Evolutionary conservation across 1,140 invertebrate species (phyloP), one percentile per base, ranked within the genome.

Genomic region (Vanessa tameamea): DNA sequence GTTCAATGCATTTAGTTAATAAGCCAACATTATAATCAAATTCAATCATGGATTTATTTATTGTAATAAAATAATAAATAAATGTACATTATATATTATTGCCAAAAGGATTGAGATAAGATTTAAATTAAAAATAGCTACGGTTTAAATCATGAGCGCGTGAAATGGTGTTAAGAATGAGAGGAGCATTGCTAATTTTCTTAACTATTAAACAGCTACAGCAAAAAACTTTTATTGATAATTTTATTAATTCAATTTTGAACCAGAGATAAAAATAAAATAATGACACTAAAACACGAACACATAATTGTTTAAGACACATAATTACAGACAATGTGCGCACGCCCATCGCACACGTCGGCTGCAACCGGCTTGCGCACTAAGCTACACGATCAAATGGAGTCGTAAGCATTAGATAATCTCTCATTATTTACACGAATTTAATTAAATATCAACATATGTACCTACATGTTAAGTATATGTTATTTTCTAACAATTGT

Each of bases 321-420:
- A 47, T 64, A 75, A 65, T 75, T 75, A 70, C 63, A 70, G 63
- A 20, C 78, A 48, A 84, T 82, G 67, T 73, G 72, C 59, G 47
- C 69, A 81, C 78, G 78, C 74, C 71, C 74, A 72, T 81, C 70
- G 65, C 75, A 64, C 78, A 31, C 73, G 78, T 81, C 81, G 31
- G 43, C 11, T 16, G 66, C 76, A 75, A 64, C 76, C 72, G 69
- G 70, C 55, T 72, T 61, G 57, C 71, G 61, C 68, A 51, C 67
- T 53, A 72, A 66, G 74, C 75, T 72, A 71, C 69, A 37, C 66
- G 51, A 69, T 47, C 37, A 15, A 37, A 59, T 47, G 31, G 55
- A 47, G 20, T 57, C n/a, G 31, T 23, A 59, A 20, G 67, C 67
- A 69, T 43, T 69, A 15, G 26, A 47, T 50, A 50, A 50, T 50